Evolutionary conservation across 2,113 vertebrate genomes (phyloP).

Genomic region (Poeciliopsis retropinna): DNA sequence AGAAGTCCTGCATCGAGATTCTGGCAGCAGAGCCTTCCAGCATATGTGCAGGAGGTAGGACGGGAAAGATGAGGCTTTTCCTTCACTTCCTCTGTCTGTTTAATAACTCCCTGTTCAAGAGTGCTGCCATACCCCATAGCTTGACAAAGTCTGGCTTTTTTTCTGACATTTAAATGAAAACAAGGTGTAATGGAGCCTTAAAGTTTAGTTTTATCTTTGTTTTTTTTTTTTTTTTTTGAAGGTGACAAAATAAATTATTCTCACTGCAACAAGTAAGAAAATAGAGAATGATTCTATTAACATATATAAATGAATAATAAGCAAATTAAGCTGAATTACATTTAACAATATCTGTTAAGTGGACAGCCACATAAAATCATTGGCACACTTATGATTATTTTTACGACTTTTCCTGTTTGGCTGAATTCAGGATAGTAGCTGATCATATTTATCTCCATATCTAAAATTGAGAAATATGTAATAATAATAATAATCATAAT

Average conservation of each 20-base stretch:
- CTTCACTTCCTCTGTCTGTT: not conserved
- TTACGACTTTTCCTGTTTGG: not conserved
- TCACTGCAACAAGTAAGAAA: not conserved
- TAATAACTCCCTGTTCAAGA: not conserved
- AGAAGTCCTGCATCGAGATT: slow-evolving; percentile 98
- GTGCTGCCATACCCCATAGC: not conserved
- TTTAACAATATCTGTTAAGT: not conserved
- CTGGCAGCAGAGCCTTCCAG: slow-evolving; percentile 96
- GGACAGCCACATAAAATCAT: not conserved
- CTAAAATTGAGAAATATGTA: too few species aligned
- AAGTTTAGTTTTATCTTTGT: not conserved
- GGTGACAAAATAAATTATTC: not conserved
- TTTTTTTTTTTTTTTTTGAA: not conserved
- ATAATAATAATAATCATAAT: too few species aligned
- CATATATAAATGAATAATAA: not conserved
- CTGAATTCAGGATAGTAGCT: not conserved
- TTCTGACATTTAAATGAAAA: not conserved
- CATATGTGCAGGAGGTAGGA: slow-evolving; percentile 96
- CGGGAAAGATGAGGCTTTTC: not conserved
- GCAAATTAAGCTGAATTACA: not conserved
- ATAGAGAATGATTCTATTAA: not conserved
- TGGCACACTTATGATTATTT: not conserved
- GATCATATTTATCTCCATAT: too few species aligned
- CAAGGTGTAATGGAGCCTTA: not conserved
- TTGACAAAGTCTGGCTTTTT: not conserved